A percentile compares a stretch with the other conserved stretches of the same genome.
Evolutionary conservation across 2,113 vertebrate species (phyloP).

Genomic region (Poeciliopsis retropinna): DNA sequence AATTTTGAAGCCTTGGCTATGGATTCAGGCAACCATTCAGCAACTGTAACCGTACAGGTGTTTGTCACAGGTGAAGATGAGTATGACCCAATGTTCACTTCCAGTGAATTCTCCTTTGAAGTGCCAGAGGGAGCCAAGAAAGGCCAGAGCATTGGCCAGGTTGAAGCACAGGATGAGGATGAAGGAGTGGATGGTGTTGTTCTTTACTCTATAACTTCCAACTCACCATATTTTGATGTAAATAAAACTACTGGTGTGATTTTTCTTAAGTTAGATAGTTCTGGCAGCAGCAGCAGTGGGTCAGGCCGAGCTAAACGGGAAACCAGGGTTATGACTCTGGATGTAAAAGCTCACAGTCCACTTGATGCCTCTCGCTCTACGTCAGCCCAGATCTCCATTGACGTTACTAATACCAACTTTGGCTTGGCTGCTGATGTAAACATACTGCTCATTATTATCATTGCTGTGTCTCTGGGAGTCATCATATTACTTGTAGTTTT

Average conservation of each 20-base stretch:
- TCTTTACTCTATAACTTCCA: constrained; percentile 86
- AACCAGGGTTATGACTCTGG: constrained; percentile 87
- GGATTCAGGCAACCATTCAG: constrained; percentile 91
- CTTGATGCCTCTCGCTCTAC: constrained; percentile 87
- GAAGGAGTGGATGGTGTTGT: constrained; percentile 91
- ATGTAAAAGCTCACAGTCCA: constrained; percentile 91
- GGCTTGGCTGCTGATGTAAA: constrained; percentile 90
- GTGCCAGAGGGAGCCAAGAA: constrained; percentile 90
- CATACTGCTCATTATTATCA: constrained; percentile 87
- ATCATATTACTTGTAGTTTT: constrained; percentile 87
- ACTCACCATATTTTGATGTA: constrained; percentile 90
- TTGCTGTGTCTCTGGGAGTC: constrained; percentile 90
- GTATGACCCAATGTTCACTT: constrained; percentile 91
- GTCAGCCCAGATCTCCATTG: constrained; percentile 84
- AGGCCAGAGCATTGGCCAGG: constrained; percentile 90
- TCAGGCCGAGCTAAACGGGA: constrained; percentile 82
- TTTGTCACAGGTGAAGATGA: constrained; percentile 95
- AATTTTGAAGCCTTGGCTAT: constrained; percentile 87
- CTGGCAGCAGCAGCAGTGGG: constrained; percentile 77
- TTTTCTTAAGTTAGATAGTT: constrained; percentile 88
- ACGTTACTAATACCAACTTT: constrained; percentile 91
- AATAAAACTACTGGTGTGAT: constrained; percentile 92
- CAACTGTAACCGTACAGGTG: constrained; percentile 91
- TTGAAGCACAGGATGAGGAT: constrained; percentile 92
- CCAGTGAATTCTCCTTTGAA: constrained; percentile 86